Conservation (phyloP, 2,888 invertebrate species). For the Ceriagrion tenellum region DNA sequence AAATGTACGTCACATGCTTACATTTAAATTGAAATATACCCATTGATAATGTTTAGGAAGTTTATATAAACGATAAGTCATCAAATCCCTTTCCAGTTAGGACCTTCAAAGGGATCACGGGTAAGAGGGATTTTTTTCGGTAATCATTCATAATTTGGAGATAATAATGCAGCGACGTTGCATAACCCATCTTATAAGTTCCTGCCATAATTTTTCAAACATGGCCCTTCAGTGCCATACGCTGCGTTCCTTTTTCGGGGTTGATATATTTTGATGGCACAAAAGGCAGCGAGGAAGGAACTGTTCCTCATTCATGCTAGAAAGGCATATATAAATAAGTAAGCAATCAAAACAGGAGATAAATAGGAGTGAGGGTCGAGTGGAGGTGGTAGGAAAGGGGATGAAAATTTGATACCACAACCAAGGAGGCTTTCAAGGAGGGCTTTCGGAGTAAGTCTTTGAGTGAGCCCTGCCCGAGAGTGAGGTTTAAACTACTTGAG, state of each 20-base stretch:
- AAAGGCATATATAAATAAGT: constrained; percentile 24
- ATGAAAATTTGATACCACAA: constrained; percentile 28
- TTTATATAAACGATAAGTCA: no score
- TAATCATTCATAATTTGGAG: background rate
- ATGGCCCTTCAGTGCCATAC: background rate
- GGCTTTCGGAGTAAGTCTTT: background rate
- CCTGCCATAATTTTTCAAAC: background rate
- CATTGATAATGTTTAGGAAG: no score
- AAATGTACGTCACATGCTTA: no score
- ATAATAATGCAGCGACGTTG: no score
- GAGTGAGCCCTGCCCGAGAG: background rate
- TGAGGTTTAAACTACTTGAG: constrained; percentile 24
- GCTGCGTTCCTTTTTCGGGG: background rate
- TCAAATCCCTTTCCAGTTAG: background rate
- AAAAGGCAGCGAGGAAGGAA: background rate
- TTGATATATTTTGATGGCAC: background rate
- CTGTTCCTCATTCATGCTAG: background rate
- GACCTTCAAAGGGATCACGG: background rate
- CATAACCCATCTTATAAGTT: background rate
- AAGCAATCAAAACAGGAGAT: constrained; percentile 6
- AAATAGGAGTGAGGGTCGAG: background rate
- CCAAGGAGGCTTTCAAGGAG: background rate
- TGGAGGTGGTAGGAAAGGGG: background rate
- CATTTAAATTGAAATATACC: no score
- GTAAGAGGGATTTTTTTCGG: background rate